phyloP scores from a whole-genome alignment of 2,113 vertebrate genomes.

The Lota lota region DNA sequence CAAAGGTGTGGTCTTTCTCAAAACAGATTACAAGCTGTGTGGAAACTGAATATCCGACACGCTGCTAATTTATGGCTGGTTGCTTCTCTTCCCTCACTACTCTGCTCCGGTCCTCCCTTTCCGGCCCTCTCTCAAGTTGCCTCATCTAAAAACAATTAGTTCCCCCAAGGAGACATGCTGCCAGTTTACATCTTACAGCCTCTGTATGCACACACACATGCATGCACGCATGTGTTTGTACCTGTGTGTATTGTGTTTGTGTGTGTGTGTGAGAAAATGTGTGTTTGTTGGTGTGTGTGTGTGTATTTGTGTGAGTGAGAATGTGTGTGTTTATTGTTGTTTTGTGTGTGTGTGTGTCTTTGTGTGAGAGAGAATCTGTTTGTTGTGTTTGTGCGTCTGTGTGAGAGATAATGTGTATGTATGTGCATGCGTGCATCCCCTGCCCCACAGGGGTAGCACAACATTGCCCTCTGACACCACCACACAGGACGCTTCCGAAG shows the following conservation, averaged over 20 bases:
- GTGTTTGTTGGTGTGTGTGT: no score
- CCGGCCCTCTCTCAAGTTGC: conserved; percentile 46
- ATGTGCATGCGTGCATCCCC: conserved; percentile 12
- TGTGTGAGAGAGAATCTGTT: background rate
- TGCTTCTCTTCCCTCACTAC: conserved; percentile 42
- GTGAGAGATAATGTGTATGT: background rate
- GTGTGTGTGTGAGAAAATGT: no score
- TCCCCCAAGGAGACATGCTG: conserved; percentile 45
- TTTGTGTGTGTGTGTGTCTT: background rate
- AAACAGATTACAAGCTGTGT: conserved; percentile 36
- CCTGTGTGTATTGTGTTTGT: no score
- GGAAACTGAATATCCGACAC: conserved; percentile 65
- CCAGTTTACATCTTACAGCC: conserved; percentile 23
- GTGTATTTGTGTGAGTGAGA: no score
- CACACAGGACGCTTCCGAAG: conserved; percentile 65
- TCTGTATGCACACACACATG: background rate
- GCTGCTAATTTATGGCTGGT: conserved; percentile 51
- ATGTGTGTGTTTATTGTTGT: no score
- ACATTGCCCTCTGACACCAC: conserved; percentile 51
- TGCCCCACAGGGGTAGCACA: conserved; percentile 40
- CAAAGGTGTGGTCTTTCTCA: conserved; percentile 45
- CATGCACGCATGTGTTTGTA: no score
- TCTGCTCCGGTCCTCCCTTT: conserved; percentile 54
- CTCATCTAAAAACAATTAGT: conserved; percentile 74
- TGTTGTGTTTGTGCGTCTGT: background rate